Base-by-base conservation (phyloP, 2,888 invertebrate genomes). In the Epinotia brunnichana region DNA sequence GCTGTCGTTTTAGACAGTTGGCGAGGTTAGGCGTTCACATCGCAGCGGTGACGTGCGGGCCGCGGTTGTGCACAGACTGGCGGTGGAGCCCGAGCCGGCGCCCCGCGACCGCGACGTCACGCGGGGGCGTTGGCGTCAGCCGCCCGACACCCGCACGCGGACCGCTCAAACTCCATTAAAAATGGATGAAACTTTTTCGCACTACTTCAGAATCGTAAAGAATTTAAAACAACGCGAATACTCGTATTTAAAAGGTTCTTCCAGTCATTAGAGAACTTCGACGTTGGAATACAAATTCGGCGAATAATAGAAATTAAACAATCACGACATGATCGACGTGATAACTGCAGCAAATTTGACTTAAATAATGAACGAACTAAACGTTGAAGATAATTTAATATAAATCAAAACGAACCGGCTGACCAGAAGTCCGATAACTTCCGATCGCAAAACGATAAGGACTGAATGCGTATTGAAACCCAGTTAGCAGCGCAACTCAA, bases 21-120 rank as follows among this genome's bases (percentile, higher is more conserved):
- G 81, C 81, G 82, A 87, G 85, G 82, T 90, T 90, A 87, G 81
- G 85, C 87, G 93, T 92, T 93, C 91, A 93, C 93, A 93, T 93
- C 87, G 90, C 93, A 93, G 81, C 93, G 92, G 91, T 88, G 88
- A 91, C 90, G 88, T 88, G 87, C 85, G 92, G 90, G 91, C 90
- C 91, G 91, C 90, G 90, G 87, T 87, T 84, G 91, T 87, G 89
- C 90, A 88, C 82, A 90, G 91, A 92, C 92, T 92, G 88, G 81
- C 85, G 85, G 57, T 81, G 81, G 79, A 44, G 59, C 35, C 82
- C 80, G 59, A 80, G 78, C 75, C 82, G 80, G 80, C 79, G 76
- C 75, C 67, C 48, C 61, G 60, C 68, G 73, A 77, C 70, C 66
- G 75, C 77, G 79, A 76, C 80, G 79, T 59, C 64, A 63, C 70